phyloP scores from a whole-genome alignment of 2,888 invertebrate species.

The Anorthoa munda region DNA sequence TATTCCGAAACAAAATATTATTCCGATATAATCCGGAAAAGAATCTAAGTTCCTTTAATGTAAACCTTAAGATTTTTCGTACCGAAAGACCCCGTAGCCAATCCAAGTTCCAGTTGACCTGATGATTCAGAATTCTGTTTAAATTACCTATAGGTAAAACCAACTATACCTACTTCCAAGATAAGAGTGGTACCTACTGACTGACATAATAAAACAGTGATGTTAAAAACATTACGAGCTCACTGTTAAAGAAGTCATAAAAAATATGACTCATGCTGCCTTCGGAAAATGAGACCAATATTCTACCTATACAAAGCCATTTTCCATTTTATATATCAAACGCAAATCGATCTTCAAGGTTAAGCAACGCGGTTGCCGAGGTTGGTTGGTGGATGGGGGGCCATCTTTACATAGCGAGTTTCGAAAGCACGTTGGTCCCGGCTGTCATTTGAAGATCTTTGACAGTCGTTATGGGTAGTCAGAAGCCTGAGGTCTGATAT shows the following conservation, averaged over 20 bases:
- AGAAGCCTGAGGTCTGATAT: no score
- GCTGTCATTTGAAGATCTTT: no score
- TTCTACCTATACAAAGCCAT: not conserved
- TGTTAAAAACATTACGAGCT: constrained; percentile 38
- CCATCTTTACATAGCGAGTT: no score
- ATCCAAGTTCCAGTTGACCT: not conserved
- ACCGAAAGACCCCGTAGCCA: no score
- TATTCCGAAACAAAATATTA: no score
- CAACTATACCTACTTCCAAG: constrained; percentile 3
- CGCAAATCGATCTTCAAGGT: no score
- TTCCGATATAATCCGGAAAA: no score
- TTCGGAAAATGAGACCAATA: constrained; percentile 13
- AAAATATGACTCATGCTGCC: constrained; percentile 37
- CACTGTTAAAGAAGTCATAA: constrained; percentile 33
- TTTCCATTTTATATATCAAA: not conserved
- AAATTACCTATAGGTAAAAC: not conserved
- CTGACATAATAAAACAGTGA: constrained; percentile 43
- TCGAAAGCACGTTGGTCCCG: no score
- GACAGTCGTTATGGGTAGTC: no score
- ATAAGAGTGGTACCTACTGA: constrained; percentile 23
- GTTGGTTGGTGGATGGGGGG: no score
- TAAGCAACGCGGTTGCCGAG: no score
- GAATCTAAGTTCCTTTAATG: no score
- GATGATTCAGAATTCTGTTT: not conserved
- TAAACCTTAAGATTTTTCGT: not conserved